These are phyloP conservation scores for Oncorhynchus kisutch DNA, from an alignment of 2,113 vertebrate genomes.

Conservation along the genomic window DNA sequence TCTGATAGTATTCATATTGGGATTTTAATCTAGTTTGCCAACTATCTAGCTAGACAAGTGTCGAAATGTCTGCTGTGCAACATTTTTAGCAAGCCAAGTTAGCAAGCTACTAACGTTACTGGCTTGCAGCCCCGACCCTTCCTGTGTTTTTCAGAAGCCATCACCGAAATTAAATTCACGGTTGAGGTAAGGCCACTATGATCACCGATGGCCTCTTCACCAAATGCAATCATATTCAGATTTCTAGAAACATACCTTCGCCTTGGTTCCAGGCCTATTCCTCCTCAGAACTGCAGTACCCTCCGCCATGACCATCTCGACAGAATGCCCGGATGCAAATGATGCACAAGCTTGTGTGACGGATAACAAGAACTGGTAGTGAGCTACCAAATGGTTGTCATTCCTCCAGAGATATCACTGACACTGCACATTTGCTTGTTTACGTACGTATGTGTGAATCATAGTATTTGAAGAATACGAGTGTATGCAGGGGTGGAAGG, in stretches of 20 bases:
- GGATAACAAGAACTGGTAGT: conserved; percentile 9
- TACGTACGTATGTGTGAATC: too few relatives aligned
- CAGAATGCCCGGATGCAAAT: conserved; percentile 79
- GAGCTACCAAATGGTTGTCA: neutral
- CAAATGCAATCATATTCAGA: neutral
- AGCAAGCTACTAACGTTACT: neutral
- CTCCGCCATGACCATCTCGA: conserved; percentile 99
- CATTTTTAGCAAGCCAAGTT: neutral
- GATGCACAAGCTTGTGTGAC: conserved; percentile 46
- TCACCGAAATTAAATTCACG: too few relatives aligned
- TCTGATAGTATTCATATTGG: too few relatives aligned
- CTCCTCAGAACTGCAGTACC: conserved; percentile 92
- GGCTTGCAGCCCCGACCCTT: conserved; percentile 38
- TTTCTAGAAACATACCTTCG: conserved; percentile 75
- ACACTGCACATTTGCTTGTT: too few relatives aligned
- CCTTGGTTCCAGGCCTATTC: conserved; percentile 94
- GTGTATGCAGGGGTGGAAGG: too few relatives aligned
- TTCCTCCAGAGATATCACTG: too few relatives aligned
- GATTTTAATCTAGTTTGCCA: too few relatives aligned
- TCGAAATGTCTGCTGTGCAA: too few relatives aligned
- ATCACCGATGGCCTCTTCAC: too few relatives aligned
- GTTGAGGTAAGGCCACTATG: too few relatives aligned
- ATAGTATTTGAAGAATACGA: too few relatives aligned
- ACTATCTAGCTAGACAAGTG: too few relatives aligned
- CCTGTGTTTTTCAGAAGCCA: neutral